Conservation (phyloP, 2,797 vertebrate genomes). For the Oreortyx pictus region DNA sequence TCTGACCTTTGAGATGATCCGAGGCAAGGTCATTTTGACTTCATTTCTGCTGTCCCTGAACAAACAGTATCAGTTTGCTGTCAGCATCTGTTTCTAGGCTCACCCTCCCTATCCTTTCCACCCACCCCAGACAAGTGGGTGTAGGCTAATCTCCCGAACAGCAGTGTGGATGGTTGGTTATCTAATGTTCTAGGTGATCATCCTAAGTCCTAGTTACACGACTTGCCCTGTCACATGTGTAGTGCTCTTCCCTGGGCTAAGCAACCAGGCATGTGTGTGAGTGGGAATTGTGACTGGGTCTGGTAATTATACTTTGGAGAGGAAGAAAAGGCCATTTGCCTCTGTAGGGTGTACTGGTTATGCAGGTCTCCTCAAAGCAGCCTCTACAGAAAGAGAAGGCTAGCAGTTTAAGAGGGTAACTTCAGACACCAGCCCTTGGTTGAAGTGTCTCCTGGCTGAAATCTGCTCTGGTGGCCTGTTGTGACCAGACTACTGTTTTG, state of each 20-base stretch:
- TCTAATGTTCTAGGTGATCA: not conserved
- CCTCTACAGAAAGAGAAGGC: not conserved
- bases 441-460: not conserved
- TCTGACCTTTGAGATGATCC: not conserved
- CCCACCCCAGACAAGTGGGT: not conserved
- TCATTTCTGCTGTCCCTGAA: not conserved
- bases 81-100: not conserved
- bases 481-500: not conserved
- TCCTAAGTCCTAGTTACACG: not conserved
- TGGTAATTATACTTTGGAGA: not conserved
- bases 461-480: not conserved
- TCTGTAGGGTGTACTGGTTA: not conserved
- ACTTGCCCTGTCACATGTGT: not conserved
- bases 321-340: not conserved
- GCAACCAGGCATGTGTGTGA: not conserved
- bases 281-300: not conserved
- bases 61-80: accelerated
- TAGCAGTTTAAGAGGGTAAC: not conserved
- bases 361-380: not conserved
- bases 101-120: not conserved
- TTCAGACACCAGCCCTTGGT: accelerated
- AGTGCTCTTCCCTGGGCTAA: not conserved
- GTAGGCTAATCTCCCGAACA: not conserved
- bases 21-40: not conserved
- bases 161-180: conserved; percentile 3